phyloP scores from a whole-genome alignment of 1,140 invertebrate genomes.

The Drosophila littoralis region DNA sequence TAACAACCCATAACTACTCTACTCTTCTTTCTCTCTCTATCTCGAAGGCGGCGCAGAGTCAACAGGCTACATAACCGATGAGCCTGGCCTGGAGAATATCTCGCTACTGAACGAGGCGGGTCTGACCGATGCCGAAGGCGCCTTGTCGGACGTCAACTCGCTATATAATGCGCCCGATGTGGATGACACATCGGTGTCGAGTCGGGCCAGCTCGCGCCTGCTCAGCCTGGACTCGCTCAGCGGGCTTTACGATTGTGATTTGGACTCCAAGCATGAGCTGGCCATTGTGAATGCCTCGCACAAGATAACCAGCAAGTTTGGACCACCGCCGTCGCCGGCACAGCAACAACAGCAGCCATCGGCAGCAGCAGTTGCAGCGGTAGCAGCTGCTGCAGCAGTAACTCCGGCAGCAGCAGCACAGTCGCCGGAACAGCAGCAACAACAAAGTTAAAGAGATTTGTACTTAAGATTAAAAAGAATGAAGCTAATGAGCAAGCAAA shows the following conservation, averaged over 20 bases:
- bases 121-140: constrained; percentile 93
- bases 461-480: constrained; percentile 37
- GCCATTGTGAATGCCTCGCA: constrained; percentile 84
- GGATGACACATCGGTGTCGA: constrained; percentile 91
- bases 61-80: constrained; percentile 92
- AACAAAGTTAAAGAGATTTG: constrained; percentile 55
- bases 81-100: constrained; percentile 92
- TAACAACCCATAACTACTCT: not conserved
- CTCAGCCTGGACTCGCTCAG: constrained; percentile 91
- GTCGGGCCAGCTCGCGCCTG: constrained; percentile 90
- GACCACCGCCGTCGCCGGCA: constrained; percentile 67
- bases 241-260: constrained; percentile 90
- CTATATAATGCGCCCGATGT: constrained; percentile 90
- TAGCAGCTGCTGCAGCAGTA: constrained; percentile 23
- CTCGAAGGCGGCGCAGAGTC: constrained; percentile 88
- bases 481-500: constrained; percentile 18
- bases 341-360: constrained; percentile 35
- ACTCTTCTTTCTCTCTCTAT: not conserved
- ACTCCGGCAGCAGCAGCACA: not conserved
- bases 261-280: constrained; percentile 84
- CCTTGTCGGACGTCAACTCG: constrained; percentile 93
- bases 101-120: constrained; percentile 93
- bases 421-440: constrained; percentile 30
- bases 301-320: constrained; percentile 84
- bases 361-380: constrained; percentile 11